phyloP scores from a whole-genome alignment of 2,113 vertebrate species.

The Caracal caracal region DNA sequence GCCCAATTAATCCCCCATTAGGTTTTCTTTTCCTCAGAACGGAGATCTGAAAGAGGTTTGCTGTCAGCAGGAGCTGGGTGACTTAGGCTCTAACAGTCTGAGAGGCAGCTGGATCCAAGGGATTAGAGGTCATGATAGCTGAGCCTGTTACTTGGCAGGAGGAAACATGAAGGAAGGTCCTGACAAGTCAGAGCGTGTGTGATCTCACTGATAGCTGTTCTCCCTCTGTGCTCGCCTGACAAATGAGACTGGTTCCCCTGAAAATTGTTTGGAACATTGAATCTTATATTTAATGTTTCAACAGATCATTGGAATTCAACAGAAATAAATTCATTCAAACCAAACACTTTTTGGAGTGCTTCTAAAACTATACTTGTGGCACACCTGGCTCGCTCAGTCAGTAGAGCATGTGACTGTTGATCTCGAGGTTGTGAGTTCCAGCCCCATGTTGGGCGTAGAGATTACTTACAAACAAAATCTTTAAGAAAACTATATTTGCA shows the following conservation, averaged over 20 bases:
- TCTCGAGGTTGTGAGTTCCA: too few relatives aligned
- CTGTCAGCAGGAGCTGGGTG: not conserved
- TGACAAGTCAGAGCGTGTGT: slow-evolving; percentile 38
- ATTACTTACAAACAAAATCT: too few relatives aligned
- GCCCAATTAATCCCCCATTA: not conserved
- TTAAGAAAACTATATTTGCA: not conserved
- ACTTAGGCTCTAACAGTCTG: not conserved
- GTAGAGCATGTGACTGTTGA: too few relatives aligned
- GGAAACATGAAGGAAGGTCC: not conserved
- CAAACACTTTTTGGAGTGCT: not conserved
- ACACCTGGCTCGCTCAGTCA: too few relatives aligned
- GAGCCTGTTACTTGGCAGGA: not conserved
- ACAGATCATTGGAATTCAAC: not conserved
- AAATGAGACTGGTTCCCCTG: not conserved
- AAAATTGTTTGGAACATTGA: not conserved
- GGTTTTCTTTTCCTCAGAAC: not conserved
- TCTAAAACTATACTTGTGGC: not conserved
- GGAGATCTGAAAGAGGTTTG: not conserved
- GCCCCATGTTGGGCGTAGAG: too few relatives aligned
- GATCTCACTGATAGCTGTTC: not conserved
- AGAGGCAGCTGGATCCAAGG: slow-evolving; percentile 27
- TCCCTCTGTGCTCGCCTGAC: not conserved
- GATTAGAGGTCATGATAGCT: slow-evolving; percentile 9
- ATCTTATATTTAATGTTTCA: not conserved
- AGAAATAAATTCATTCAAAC: slow-evolving; percentile 32